Percentiles rank a stretch among this genome's conserved stretches.
These are phyloP conservation scores for Neoscelio sp. DNA, from an alignment of 2,888 invertebrate genomes.

Conservation along the genomic window DNA sequence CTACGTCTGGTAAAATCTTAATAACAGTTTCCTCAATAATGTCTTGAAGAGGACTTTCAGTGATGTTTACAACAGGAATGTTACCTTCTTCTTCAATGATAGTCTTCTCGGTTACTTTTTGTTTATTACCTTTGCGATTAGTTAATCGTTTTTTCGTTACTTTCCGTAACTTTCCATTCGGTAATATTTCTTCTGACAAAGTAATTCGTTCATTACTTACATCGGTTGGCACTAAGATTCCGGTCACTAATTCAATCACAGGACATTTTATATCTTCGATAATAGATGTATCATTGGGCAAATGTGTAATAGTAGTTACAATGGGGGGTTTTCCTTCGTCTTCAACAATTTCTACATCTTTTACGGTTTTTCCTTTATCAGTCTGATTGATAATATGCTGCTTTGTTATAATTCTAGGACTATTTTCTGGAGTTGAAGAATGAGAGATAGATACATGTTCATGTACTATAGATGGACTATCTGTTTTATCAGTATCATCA, in stretches of 20 bases:
- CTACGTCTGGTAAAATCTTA: constrained; percentile 4
- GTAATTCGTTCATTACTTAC: background rate
- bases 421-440: background rate
- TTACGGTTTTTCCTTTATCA: background rate
- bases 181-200: background rate
- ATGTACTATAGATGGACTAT: background rate
- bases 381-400: background rate
- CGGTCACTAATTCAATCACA: background rate
- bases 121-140: constrained; percentile 8
- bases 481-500: background rate
- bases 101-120: constrained; percentile 13
- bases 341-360: constrained; percentile 7
- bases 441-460: background rate
- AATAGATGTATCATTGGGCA: no score
- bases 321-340: background rate
- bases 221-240: constrained; percentile 8
- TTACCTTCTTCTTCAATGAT: background rate
- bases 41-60: constrained; percentile 6
- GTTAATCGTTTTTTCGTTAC: background rate
- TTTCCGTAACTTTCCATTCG: background rate
- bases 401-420: background rate
- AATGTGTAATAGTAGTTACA: background rate
- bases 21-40: constrained; percentile 8
- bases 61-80: background rate
- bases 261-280: constrained; percentile 6